Evolutionary conservation across 1,140 invertebrate species (phyloP), one percentile per base, ranked within the genome.

Genomic region (Dendroctonus valens): DNA sequence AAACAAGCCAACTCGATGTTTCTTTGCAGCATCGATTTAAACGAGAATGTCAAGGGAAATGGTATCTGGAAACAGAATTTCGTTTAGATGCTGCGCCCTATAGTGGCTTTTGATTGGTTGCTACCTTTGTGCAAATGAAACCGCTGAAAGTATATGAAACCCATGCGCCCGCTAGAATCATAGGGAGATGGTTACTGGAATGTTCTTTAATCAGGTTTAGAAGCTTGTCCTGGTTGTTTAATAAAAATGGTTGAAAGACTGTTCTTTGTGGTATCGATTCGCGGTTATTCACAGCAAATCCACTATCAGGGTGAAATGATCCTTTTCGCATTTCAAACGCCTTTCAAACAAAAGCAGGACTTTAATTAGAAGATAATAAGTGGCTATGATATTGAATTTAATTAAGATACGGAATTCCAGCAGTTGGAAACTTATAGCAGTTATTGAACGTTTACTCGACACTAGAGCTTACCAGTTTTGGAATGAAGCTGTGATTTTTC

Each of bases 91-190:
- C 26, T 26, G 3, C 26, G 26, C 26, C 26, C 26, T 26, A 26
- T 3, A 26, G 1, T 26, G 26, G 26, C 26, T 2, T 26, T 26
- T 26, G 3, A 26, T 26, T 26, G 26, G 3, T 26, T 26, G 3
- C 26, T 42, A 99, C 96, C 83, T 97, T 97, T 11, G 94, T 90
- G 92, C 77, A 65, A 79, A 99, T 90, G 80, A 99, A 99, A 53
- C 97, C 97, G 64, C 96, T 98, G 79, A 99, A 99, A 81, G 97
- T 98, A 96, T 96, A 99, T 78, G 99, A 99, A 72, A 99, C 99
- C 97, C 97, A 99, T 15, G 91, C 96, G 75, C 96, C 96, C 73
- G 98, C 97, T 0, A 98, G 84, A 67, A 98, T 94, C 94, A 98
- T 98, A 1, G 96, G 96, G 63, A 96, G 79, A 9, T 98, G 93